Percentiles rank a stretch among this genome's conserved stretches.
These are phyloP conservation scores for Drosophila demipolita DNA, from an alignment of 2,888 invertebrate genomes.

Conservation along the genomic window DNA sequence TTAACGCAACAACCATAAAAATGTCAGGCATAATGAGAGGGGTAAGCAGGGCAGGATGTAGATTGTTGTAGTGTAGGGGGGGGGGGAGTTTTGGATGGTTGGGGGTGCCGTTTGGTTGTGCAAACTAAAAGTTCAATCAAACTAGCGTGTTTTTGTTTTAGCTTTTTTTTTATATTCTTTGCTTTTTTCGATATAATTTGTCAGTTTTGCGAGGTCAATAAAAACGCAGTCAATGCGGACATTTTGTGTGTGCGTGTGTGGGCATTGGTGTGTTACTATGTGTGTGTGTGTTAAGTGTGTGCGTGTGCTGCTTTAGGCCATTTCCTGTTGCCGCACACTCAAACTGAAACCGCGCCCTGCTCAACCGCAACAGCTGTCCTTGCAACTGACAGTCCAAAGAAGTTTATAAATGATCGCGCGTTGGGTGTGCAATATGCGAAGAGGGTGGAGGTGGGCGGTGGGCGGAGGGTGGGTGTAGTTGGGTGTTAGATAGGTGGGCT, in stretches of 20 bases:
- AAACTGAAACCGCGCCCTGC: neutral
- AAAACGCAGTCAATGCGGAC: conserved; percentile 35
- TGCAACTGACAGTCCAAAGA: conserved; percentile 61
- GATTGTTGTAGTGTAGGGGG: neutral
- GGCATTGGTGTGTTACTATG: neutral
- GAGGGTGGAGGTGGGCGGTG: neutral
- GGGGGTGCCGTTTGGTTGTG: neutral
- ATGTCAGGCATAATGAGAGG: conserved; percentile 40
- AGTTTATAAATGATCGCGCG: conserved; percentile 75
- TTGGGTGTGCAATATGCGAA: neutral
- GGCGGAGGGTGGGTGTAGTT: neutral
- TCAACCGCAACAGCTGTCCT: conserved; percentile 41
- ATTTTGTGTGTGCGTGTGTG: conserved; percentile 4
- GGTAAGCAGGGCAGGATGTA: conserved; percentile 19
- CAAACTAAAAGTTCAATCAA: conserved; percentile 70
- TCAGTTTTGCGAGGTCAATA: conserved; percentile 42
- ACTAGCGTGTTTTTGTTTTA: conserved; percentile 55
- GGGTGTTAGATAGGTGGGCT: neutral
- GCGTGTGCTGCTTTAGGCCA: conserved; percentile 65
- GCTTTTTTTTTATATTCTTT: conserved; percentile 26
- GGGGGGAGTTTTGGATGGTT: neutral
- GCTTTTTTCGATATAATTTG: conserved; percentile 19
- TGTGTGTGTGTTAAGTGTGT: conserved; percentile 39
- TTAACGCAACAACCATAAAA: conserved; percentile 69
- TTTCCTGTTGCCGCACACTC: conserved; percentile 54